phyloP scores from a whole-genome alignment of 2,113 vertebrate genomes.

The Ictalurus punctatus region DNA sequence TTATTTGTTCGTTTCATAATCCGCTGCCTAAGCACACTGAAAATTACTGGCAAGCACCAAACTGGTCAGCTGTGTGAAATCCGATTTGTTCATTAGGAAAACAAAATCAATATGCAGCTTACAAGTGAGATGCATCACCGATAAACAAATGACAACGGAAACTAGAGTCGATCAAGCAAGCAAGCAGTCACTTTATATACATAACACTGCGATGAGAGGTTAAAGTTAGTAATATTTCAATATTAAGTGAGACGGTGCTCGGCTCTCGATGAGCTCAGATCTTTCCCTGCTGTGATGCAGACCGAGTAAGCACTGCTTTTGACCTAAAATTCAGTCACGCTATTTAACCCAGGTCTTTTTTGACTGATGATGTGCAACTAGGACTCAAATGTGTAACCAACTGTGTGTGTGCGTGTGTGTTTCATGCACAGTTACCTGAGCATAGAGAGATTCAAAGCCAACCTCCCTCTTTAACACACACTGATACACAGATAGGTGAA shows the following conservation, averaged over 20 bases:
- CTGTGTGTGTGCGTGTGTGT: constrained; percentile 60
- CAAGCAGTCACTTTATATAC: constrained; percentile 51
- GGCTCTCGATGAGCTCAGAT: background rate
- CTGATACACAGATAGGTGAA: constrained; percentile 9
- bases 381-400: constrained; percentile 58
- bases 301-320: constrained; percentile 45
- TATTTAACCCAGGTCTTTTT: constrained; percentile 68
- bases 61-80: constrained; percentile 81
- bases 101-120: constrained; percentile 70
- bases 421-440: constrained; percentile 71
- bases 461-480: constrained; percentile 23
- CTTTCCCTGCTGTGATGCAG: background rate
- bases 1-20: constrained; percentile 80
- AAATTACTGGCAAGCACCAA: constrained; percentile 82
- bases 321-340: background rate
- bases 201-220: background rate
- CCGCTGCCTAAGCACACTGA: constrained; percentile 75
- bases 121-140: constrained; percentile 58
- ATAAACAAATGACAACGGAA: constrained; percentile 54
- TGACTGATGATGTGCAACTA: constrained; percentile 67
- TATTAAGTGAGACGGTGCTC: background rate
- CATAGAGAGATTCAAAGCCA: constrained; percentile 65
- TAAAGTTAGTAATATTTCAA: constrained; percentile 10
- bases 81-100: constrained; percentile 77
- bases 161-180: constrained; percentile 28